Percentiles rank a stretch among this genome's conserved stretches.
Conservation (phyloP, 2,113 vertebrate species). For the Pterocles burchelli region DNA sequence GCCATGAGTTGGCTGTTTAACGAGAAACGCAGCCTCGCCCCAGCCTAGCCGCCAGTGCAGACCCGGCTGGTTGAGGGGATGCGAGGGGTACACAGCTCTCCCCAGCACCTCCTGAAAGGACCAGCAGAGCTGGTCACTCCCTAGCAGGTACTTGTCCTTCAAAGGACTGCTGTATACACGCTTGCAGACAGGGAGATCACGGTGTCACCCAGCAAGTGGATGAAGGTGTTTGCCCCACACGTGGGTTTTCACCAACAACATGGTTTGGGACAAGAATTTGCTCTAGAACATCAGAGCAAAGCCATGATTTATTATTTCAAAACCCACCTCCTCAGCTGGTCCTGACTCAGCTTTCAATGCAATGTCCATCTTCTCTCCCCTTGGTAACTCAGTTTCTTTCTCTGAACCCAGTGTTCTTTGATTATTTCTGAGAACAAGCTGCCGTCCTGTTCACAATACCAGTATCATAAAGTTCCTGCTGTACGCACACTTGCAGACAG, state of each 20-base stretch:
- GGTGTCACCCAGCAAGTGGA: not conserved
- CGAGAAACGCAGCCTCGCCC: not conserved
- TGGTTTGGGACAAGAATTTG: not conserved
- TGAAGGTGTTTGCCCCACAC: not conserved
- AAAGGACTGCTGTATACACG: too few relatives aligned
- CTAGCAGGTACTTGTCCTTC: accelerated
- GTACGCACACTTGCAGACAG: not conserved
- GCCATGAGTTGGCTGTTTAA: not conserved
- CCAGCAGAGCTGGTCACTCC: accelerated
- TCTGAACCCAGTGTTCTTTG: not conserved
- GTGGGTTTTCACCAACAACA: not conserved
- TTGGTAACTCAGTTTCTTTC: not conserved
- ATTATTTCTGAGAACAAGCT: not conserved
- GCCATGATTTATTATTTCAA: not conserved
- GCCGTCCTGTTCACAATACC: not conserved
- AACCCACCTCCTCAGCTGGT: not conserved
- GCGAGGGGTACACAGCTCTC: not conserved
- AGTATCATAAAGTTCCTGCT: not conserved
- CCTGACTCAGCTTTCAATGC: not conserved
- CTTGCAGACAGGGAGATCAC: too few relatives aligned
- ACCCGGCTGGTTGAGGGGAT: not conserved
- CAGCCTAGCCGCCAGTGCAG: not conserved
- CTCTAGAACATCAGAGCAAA: not conserved
- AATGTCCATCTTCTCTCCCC: not conserved
- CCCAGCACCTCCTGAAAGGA: not conserved